Evolutionary conservation across 30 jellyfish, hydroid and myxozoan species (phyloP).

Genomic region (Aurelia coerulea): DNA sequence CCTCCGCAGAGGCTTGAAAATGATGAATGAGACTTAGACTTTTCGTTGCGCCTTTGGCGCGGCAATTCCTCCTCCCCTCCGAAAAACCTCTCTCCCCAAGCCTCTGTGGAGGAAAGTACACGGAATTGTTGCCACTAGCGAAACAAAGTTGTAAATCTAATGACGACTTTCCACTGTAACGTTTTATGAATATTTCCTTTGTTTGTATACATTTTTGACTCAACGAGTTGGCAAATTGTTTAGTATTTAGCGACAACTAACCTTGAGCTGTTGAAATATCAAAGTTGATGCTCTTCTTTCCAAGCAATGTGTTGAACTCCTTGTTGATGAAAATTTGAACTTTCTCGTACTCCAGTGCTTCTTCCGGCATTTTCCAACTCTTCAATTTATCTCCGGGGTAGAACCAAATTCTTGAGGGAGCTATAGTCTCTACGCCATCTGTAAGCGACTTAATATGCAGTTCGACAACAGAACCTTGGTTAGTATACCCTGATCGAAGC

Average conservation of each 20-base stretch:
- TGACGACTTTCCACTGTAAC: no score
- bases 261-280: conserved; percentile 48
- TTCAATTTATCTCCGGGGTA: conserved; percentile 31
- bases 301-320: conserved; percentile 64
- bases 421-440: conserved; percentile 9
- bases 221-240: no score
- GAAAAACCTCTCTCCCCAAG: no score
- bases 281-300: conserved; percentile 21
- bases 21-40: no score
- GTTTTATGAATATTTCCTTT: no score
- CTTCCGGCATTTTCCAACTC: conserved; percentile 37
- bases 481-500: conserved; percentile 31
- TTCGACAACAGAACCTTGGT: conserved; percentile 63
- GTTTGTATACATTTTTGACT: no score
- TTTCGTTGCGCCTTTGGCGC: no score
- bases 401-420: conserved; percentile 59
- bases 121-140: no score
- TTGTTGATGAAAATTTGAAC: conserved; percentile 27
- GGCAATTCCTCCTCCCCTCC: no score
- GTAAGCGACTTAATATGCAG: conserved; percentile 22
- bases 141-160: no score
- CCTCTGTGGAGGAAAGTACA: no score
- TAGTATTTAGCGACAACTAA: neutral
- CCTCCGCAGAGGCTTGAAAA: no score
- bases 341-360: conserved; percentile 41